Evolutionary conservation across 1,140 invertebrate species (phyloP).

Genomic region (Gyrodactylus bullatarudis): DNA sequence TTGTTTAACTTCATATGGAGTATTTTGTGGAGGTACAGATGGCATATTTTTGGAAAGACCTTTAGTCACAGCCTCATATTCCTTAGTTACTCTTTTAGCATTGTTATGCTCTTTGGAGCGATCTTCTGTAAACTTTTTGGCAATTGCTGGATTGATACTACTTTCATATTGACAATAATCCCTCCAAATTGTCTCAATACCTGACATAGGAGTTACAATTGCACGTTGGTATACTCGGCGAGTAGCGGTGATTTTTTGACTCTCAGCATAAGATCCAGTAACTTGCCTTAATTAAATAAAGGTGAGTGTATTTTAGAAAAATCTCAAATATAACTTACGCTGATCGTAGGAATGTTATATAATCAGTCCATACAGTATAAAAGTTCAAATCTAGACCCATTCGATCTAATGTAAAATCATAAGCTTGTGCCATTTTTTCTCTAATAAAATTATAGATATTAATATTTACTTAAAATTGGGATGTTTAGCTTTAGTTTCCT

Average conservation of each 20-base stretch:
- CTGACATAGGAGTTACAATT: constrained; percentile 76
- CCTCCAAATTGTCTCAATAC: constrained; percentile 88
- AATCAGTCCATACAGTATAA: constrained; percentile 81
- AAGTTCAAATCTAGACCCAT: constrained; percentile 90
- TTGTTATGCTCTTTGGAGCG: constrained; percentile 81
- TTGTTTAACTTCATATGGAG: constrained; percentile 63
- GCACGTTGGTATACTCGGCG: constrained; percentile 73
- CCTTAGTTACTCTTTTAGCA: constrained; percentile 67
- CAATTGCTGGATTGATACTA: constrained; percentile 73
- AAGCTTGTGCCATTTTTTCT: constrained; percentile 96
- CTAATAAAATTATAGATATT: constrained; percentile 25
- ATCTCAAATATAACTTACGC: neutral
- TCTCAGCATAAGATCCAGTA: constrained; percentile 86
- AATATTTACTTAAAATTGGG: constrained; percentile 57
- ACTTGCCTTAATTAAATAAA: constrained; percentile 28
- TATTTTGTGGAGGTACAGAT: constrained; percentile 56
- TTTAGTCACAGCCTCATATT: constrained; percentile 63
- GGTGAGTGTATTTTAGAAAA: neutral
- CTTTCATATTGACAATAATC: constrained; percentile 52
- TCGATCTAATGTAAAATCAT: constrained; percentile 91
- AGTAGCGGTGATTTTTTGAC: constrained; percentile 88
- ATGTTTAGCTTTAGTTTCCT: constrained; percentile 67
- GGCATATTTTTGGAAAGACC: constrained; percentile 70
- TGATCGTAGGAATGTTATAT: constrained; percentile 48
- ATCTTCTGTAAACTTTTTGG: constrained; percentile 63